Percentiles rank a stretch among this genome's conserved stretches.
Conservation (phyloP, 1,140 invertebrate species). For the Stegodyphus mimosarum region DNA sequence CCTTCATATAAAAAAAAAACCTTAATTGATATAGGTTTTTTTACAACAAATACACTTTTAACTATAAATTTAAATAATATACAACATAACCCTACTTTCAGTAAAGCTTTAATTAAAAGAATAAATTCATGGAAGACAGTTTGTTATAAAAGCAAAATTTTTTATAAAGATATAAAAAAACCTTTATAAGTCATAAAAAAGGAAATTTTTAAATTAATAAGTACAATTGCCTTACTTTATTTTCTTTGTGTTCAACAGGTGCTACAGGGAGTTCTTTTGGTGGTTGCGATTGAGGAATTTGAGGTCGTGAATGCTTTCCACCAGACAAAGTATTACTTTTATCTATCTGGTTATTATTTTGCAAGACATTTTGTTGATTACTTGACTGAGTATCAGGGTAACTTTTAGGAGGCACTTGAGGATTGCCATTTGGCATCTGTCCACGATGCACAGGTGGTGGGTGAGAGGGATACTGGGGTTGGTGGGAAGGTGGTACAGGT, state of each 20-base stretch:
- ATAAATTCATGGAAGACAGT: too few relatives aligned
- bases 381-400: slow-evolving; percentile 28
- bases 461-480: slow-evolving; percentile 18
- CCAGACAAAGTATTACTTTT: not conserved
- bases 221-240: not conserved
- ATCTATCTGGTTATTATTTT: slow-evolving; percentile 54
- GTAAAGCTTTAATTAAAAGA: too few relatives aligned
- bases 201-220: not conserved
- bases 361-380: slow-evolving; percentile 21
- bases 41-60: too few relatives aligned
- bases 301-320: slow-evolving; percentile 10
- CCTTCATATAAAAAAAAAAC: too few relatives aligned
- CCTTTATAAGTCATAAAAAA: not conserved
- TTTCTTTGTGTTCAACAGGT: slow-evolving; percentile 33
- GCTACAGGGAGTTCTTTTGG: slow-evolving; percentile 31
- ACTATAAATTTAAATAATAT: too few relatives aligned
- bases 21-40: too few relatives aligned
- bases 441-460: slow-evolving; percentile 29
- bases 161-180: too few relatives aligned
- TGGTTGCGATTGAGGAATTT: slow-evolving; percentile 20
- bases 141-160: too few relatives aligned
- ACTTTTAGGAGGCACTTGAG: slow-evolving; percentile 11
- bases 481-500: slow-evolving; percentile 41
- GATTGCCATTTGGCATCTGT: slow-evolving; percentile 42
- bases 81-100: too few relatives aligned